Conservation (phyloP, 2,113 vertebrate genomes). For the Beaufortia kweichowensis region DNA sequence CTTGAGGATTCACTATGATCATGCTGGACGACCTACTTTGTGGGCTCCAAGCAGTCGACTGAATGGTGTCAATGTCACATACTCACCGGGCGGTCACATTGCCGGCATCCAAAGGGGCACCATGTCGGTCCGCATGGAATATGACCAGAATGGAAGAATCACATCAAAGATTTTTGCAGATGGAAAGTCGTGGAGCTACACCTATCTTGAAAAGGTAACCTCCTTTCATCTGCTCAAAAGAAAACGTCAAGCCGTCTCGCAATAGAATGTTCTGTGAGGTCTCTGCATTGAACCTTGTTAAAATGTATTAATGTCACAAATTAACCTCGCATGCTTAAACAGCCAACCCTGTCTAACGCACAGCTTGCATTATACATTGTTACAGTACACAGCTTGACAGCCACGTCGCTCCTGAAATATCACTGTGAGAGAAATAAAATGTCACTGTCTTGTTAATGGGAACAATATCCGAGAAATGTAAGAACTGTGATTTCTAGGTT, state of each 20-base stretch:
- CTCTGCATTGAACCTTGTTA: conserved; percentile 3
- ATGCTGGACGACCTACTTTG: conserved; percentile 88
- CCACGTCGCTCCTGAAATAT: conserved; percentile 63
- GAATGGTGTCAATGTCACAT: conserved; percentile 95
- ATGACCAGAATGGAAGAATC: conserved; percentile 90
- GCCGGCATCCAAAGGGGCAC: conserved; percentile 95
- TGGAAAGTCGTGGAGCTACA: conserved; percentile 97
- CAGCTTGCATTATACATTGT: conserved; percentile 59
- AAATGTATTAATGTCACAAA: conserved; percentile 27
- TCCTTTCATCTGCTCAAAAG: background rate
- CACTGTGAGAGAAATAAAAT: conserved; percentile 60
- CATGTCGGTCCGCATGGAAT: conserved; percentile 97
- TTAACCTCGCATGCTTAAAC: conserved; percentile 14
- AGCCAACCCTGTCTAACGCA: conserved; percentile 51
- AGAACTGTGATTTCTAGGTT: conserved; percentile 40
- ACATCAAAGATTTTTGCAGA: conserved; percentile 94
- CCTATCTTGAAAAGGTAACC: conserved; percentile 89
- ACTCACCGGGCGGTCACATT: conserved; percentile 88
- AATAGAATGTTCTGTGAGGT: background rate
- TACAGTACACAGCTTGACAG: conserved; percentile 58
- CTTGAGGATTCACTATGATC: conserved; percentile 92
- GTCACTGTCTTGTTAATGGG: conserved; percentile 67
- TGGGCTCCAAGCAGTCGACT: conserved; percentile 97
- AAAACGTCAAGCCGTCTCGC: background rate
- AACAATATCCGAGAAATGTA: conserved; percentile 49